phyloP scores from a whole-genome alignment of 2,888 invertebrate species.

The Lymantria monacha region DNA sequence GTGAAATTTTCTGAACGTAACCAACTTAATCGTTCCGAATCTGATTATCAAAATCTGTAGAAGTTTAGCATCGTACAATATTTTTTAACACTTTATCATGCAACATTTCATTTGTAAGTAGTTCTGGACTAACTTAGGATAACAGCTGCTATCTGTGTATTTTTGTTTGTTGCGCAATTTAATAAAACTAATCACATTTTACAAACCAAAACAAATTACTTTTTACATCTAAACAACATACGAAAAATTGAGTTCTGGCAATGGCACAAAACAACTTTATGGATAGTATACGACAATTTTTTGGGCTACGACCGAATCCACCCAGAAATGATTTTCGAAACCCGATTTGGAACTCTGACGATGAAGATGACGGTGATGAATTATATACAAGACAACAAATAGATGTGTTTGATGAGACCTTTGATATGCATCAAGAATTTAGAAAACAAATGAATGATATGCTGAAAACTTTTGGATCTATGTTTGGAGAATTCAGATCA shows the following conservation, averaged over 20 bases:
- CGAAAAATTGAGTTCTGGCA: conserved; percentile 40
- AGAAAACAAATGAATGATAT: conserved; percentile 65
- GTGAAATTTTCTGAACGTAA: too few species aligned
- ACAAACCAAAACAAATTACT: conserved; percentile 27
- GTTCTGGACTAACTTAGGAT: not conserved
- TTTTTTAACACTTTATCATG: not conserved
- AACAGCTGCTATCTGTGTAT: conserved; percentile 26
- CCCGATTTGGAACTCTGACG: conserved; percentile 74
- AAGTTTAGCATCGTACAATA: too few species aligned
- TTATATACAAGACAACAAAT: conserved; percentile 58
- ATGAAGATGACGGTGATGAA: conserved; percentile 72
- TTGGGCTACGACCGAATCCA: conserved; percentile 56
- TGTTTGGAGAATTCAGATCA: conserved; percentile 62
- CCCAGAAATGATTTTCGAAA: conserved; percentile 73
- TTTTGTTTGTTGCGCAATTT: conserved; percentile 67
- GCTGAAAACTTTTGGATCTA: conserved; percentile 58
- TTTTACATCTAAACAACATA: conserved; percentile 20
- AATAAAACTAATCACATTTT: conserved; percentile 23
- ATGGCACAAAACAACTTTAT: conserved; percentile 55
- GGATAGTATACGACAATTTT: conserved; percentile 60
- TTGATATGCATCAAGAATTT: conserved; percentile 57
- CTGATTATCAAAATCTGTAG: too few species aligned
- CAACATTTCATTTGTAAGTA: not conserved
- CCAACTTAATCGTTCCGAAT: too few species aligned
- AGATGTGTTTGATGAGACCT: conserved; percentile 40